Conservation (phyloP, 2,113 vertebrate species). For the Meleagris gallopavo region DNA sequence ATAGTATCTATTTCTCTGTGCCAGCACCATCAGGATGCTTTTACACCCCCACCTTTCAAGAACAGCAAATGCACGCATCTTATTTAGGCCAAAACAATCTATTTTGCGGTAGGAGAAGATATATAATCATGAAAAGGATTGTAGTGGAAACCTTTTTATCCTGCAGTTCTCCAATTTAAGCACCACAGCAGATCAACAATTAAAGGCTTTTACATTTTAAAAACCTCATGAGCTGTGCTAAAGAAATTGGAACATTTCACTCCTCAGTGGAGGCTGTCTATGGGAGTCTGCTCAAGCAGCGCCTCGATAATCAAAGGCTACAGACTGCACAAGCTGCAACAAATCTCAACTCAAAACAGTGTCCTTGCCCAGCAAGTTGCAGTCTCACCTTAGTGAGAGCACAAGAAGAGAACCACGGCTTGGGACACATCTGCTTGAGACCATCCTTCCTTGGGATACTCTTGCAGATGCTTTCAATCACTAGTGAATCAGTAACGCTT, state of each 20-base stretch:
- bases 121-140: constrained; percentile 12
- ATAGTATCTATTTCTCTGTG: not conserved
- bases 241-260: not conserved
- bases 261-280: not conserved
- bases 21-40: not conserved
- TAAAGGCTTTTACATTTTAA: not conserved
- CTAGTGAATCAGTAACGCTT: not conserved
- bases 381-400: not conserved
- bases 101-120: not conserved
- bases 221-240: not conserved
- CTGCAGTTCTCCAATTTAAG: not conserved
- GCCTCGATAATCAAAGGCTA: not conserved
- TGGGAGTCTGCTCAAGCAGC: not conserved
- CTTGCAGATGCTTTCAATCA: not conserved
- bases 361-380: not conserved
- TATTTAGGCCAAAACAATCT: constrained; percentile 46
- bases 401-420: not conserved
- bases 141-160: not conserved
- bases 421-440: not conserved
- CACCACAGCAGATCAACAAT: not conserved
- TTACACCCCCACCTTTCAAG: not conserved
- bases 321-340: not conserved
- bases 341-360: not conserved
- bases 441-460: not conserved
- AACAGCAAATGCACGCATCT: not conserved